These are phyloP conservation scores for Lasaia peninsularis DNA, from an alignment of 1,140 invertebrate species.

Conservation along the genomic window DNA sequence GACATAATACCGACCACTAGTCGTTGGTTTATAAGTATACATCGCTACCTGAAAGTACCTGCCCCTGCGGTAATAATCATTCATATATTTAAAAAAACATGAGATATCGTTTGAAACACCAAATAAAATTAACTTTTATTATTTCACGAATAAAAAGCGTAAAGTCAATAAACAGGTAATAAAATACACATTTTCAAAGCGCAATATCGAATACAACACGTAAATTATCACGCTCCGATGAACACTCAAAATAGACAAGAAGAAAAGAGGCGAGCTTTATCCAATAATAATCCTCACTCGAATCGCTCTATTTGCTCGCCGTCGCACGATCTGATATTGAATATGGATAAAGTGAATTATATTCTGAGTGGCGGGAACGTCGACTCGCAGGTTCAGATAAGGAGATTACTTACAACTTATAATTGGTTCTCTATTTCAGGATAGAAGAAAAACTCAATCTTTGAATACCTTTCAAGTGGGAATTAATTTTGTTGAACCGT, in stretches of 20 bases:
- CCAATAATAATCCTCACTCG: conserved; percentile 74
- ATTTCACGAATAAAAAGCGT: conserved; percentile 6
- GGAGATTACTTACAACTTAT: conserved; percentile 72
- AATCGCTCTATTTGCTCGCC: conserved; percentile 67
- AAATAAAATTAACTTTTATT: neutral
- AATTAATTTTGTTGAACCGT: neutral
- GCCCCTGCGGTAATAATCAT: no score
- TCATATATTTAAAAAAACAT: neutral
- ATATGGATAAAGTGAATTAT: conserved; percentile 75
- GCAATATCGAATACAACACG: conserved; percentile 60
- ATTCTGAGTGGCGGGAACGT: conserved; percentile 56
- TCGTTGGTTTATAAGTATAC: no score
- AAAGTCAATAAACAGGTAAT: conserved; percentile 33
- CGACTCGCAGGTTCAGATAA: conserved; percentile 62
- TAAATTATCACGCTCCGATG: conserved; percentile 59
- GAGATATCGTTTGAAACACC: neutral
- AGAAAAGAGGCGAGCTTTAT: conserved; percentile 66
- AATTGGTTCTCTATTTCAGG: conserved; percentile 66
- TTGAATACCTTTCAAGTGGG: neutral
- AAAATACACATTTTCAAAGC: conserved; percentile 36
- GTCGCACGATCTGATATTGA: conserved; percentile 70
- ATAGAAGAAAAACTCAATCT: conserved; percentile 48
- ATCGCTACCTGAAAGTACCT: no score
- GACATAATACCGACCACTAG: no score
- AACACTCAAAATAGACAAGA: conserved; percentile 66